Percentiles rank a stretch among this genome's conserved stretches.
These are phyloP conservation scores for Sycophila sp. DNA, from an alignment of 1,140 invertebrate species.

Conservation along the genomic window DNA sequence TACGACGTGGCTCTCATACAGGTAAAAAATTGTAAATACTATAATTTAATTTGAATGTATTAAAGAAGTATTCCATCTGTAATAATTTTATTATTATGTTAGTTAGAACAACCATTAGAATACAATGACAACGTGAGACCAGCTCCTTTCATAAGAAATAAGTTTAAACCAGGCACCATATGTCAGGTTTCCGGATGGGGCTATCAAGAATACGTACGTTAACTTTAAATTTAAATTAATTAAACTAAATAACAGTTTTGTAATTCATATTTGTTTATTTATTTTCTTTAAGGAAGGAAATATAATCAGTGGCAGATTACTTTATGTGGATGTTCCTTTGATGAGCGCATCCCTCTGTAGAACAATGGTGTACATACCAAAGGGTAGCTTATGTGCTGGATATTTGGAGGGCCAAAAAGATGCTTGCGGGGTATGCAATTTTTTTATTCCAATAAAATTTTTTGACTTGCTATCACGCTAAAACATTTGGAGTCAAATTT, in stretches of 20 bases:
- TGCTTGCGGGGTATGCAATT: constrained; percentile 27
- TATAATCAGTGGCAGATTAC: background rate
- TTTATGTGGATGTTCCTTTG: constrained; percentile 20
- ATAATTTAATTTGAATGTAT: background rate
- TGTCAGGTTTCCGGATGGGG: constrained; percentile 40
- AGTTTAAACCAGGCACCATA: background rate
- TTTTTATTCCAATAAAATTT: too few species aligned
- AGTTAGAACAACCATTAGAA: constrained; percentile 9
- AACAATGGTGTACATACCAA: background rate
- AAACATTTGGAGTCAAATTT: too few species aligned
- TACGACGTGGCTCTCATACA: constrained; percentile 23
- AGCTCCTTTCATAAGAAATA: background rate
- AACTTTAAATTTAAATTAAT: background rate
- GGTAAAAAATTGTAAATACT: constrained; percentile 6
- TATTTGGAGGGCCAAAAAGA: constrained; percentile 32
- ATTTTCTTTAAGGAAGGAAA: background rate
- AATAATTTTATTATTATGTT: background rate
- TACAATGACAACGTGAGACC: background rate
- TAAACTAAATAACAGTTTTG: background rate
- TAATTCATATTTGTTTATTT: background rate
- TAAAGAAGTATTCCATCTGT: background rate
- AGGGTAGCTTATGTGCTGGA: constrained; percentile 32
- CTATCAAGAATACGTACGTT: constrained; percentile 20
- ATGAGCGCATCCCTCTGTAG: background rate
- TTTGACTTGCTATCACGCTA: too few species aligned